These are phyloP conservation scores for Netelia melanura DNA, from an alignment of 2,888 invertebrate species.

Conservation along the genomic window DNA sequence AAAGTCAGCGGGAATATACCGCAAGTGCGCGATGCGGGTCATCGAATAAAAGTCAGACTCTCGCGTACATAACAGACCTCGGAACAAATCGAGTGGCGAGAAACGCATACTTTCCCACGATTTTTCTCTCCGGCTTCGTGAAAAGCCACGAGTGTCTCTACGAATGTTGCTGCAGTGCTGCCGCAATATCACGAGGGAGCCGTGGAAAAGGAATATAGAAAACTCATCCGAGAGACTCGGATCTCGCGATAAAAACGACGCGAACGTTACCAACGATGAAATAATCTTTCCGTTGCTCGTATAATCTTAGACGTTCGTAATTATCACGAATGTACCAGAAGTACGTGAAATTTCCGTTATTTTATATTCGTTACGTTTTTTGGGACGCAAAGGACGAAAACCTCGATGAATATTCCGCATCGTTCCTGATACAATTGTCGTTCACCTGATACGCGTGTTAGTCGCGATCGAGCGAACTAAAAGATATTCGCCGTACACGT, in stretches of 20 bases:
- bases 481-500: too few relatives aligned
- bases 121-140: slow-evolving; percentile 63
- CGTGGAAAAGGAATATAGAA: slow-evolving; percentile 47
- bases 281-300: slow-evolving; percentile 23
- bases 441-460: too few relatives aligned
- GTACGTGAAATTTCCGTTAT: slow-evolving; percentile 4
- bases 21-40: slow-evolving; percentile 57
- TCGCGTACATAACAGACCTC: slow-evolving; percentile 44
- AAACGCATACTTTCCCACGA: slow-evolving; percentile 67
- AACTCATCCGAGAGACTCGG: slow-evolving; percentile 42
- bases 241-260: not conserved
- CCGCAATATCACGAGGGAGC: slow-evolving; percentile 33
- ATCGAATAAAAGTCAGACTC: slow-evolving; percentile 41
- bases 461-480: too few relatives aligned
- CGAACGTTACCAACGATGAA: slow-evolving; percentile 3
- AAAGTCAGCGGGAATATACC: not conserved
- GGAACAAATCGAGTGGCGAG: slow-evolving; percentile 42
- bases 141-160: slow-evolving; percentile 51
- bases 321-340: not conserved
- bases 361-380: not conserved
- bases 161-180: slow-evolving; percentile 15
- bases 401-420: too few relatives aligned
- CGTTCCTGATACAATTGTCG: too few relatives aligned
- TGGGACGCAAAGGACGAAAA: too few relatives aligned
- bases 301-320: slow-evolving; percentile 25